phyloP scores from a whole-genome alignment of 2,113 vertebrate species.

The Varanus salvator region DNA sequence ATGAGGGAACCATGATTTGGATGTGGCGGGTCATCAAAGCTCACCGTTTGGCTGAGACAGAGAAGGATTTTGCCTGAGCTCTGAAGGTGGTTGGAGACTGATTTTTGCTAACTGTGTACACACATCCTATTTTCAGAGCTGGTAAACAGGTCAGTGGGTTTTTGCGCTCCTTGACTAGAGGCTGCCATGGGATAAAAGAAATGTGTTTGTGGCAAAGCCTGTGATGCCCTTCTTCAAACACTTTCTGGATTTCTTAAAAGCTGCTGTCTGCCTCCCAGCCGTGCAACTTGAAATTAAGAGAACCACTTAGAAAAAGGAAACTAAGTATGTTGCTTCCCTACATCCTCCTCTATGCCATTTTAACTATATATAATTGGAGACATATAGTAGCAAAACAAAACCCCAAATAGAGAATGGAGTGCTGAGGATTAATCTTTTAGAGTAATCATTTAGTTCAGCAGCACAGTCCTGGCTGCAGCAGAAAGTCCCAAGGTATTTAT shows the following conservation, averaged over 20 bases:
- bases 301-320: conserved; percentile 24
- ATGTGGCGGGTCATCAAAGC: not conserved
- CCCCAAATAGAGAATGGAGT: not conserved
- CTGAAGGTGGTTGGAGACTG: not conserved
- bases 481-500: not conserved
- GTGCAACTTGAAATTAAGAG: not conserved
- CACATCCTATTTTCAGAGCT: not conserved
- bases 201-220: not conserved
- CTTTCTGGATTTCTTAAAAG: not conserved
- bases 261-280: not conserved
- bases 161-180: not conserved
- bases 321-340: not conserved
- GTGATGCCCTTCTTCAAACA: not conserved
- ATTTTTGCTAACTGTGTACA: not conserved
- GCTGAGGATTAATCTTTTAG: conserved; percentile 12
- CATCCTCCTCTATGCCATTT: not conserved
- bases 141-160: not conserved
- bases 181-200: not conserved
- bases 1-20: not conserved
- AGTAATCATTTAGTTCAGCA: conserved; percentile 39
- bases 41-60: not conserved
- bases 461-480: conserved; percentile 11
- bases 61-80: not conserved
- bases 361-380: conserved; percentile 9
- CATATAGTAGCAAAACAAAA: conserved; percentile 27